Evolutionary conservation across 2,113 vertebrate genomes (phyloP), one percentile per base, ranked within the genome.

Genomic region (Nestor notabilis): DNA sequence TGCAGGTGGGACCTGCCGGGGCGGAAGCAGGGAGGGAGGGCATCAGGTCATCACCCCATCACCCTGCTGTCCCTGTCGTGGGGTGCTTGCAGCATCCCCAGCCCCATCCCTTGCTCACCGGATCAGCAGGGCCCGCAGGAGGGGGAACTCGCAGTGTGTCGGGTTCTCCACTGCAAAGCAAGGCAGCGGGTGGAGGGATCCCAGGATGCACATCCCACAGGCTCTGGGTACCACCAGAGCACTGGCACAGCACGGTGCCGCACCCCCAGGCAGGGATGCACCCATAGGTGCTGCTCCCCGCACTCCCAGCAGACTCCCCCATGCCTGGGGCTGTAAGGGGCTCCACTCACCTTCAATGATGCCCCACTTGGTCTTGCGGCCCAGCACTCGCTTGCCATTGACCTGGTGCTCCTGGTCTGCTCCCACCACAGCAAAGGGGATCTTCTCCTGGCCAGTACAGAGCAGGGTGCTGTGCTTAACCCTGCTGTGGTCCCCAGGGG

Each of bases 331-430:
- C 1, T 10, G 4, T 11, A 5, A 50, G 41, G 68, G 43, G 17
- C 39, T 63, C 46, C 2, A 1, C 94, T 98, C 92, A 99, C 99
- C 99, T 99, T 99, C 99, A 20, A 99, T 98, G 95, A 99, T 98
- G 52, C 99, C 99, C 99, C 99, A 99, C 94, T 99, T 99, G 55
- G 99, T 99, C 97, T 99, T 99, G 66, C 99, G 98, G 72, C 99
- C 99, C 96, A 99, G 97, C 81, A 99, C 98, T 64, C 98, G 98
- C 96, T 98, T 99, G 82, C 99, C 99, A 0, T 99, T 99, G 95
- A 99, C 99, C 78, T 99, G 97, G 95, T 99, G 99, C 88, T 99
- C 99, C 90, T 98, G 98, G 97, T 99, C 99, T 0, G 99, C 99
- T 46, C 99, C 99, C 5, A 99, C 99, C 83, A 99, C 99, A 0